Conservation (phyloP, 1,140 invertebrate species). For the Drosophila varians region DNA sequence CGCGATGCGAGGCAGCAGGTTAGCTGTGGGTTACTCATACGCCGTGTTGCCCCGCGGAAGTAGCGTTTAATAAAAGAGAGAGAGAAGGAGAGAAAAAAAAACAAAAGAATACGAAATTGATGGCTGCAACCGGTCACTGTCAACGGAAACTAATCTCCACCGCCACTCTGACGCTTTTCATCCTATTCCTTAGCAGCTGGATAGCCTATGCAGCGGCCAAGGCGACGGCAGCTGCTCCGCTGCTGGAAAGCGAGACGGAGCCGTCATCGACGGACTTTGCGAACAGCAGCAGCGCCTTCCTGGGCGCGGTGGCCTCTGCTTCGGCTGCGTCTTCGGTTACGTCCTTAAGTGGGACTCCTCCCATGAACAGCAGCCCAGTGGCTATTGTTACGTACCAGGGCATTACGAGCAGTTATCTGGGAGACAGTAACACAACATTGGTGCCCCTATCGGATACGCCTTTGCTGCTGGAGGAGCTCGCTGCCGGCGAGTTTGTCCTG, state of each 20-base stretch:
- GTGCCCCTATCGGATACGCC: constrained; percentile 56
- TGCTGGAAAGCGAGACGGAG: constrained; percentile 38
- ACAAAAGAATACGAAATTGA: constrained; percentile 30
- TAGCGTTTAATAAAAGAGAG: background rate
- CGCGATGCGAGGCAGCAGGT: constrained; percentile 41
- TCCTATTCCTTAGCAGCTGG: constrained; percentile 65
- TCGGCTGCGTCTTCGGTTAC: constrained; percentile 22
- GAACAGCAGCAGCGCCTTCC: constrained; percentile 69
- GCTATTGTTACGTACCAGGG: constrained; percentile 51
- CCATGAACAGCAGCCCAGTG: constrained; percentile 62
- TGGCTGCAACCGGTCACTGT: constrained; percentile 52
- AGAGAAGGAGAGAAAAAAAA: background rate
- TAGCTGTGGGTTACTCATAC: constrained; percentile 35
- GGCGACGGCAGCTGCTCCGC: constrained; percentile 16
- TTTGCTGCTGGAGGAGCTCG: constrained; percentile 51
- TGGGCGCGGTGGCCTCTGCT: constrained; percentile 59
- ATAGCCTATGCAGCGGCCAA: constrained; percentile 61
- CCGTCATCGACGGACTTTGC: constrained; percentile 32
- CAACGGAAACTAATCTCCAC: constrained; percentile 70
- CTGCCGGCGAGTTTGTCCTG: constrained; percentile 73
- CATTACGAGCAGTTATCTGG: constrained; percentile 49
- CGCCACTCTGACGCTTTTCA: constrained; percentile 62
- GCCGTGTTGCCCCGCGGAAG: constrained; percentile 26
- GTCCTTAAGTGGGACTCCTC: constrained; percentile 7
- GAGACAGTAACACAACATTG: constrained; percentile 53